These are phyloP conservation scores for Eupithecia subumbrata DNA, from an alignment of 2,888 invertebrate species.

Conservation along the genomic window DNA sequence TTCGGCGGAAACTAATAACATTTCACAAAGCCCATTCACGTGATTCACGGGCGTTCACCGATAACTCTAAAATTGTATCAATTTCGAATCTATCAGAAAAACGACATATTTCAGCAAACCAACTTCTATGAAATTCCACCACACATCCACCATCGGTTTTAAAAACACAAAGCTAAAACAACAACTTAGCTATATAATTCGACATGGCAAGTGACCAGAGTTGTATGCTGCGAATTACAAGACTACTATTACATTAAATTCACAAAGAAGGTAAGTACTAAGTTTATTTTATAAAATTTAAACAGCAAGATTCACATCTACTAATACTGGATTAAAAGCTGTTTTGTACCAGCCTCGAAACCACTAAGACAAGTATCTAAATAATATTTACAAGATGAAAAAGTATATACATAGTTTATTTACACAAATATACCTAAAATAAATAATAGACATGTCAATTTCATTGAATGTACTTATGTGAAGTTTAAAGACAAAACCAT, in stretches of 20 bases:
- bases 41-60: constrained; percentile 56
- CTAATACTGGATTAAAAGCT: constrained; percentile 78
- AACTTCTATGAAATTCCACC: constrained; percentile 14
- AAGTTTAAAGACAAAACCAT: constrained; percentile 64
- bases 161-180: background rate
- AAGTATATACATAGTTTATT: constrained; percentile 74
- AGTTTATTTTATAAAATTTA: constrained; percentile 27
- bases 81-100: constrained; percentile 82
- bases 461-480: constrained; percentile 74
- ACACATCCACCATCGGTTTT: background rate
- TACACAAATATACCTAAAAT: constrained; percentile 77
- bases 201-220: background rate
- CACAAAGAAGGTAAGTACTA: constrained; percentile 4
- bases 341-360: constrained; percentile 45
- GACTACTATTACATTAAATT: constrained; percentile 1
- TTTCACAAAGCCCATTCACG: constrained; percentile 56
- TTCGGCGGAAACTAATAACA: constrained; percentile 59
- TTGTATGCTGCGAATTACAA: background rate
- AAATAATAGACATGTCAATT: constrained; percentile 81
- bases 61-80: constrained; percentile 71
- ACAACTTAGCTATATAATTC: background rate
- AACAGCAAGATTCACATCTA: constrained; percentile 67
- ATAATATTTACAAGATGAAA: constrained; percentile 53
- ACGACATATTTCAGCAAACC: constrained; percentile 48
- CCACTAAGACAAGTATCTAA: constrained; percentile 28